These are phyloP conservation scores for Panthera tigris DNA, from an alignment of 2,113 vertebrate genomes.

Conservation along the genomic window DNA sequence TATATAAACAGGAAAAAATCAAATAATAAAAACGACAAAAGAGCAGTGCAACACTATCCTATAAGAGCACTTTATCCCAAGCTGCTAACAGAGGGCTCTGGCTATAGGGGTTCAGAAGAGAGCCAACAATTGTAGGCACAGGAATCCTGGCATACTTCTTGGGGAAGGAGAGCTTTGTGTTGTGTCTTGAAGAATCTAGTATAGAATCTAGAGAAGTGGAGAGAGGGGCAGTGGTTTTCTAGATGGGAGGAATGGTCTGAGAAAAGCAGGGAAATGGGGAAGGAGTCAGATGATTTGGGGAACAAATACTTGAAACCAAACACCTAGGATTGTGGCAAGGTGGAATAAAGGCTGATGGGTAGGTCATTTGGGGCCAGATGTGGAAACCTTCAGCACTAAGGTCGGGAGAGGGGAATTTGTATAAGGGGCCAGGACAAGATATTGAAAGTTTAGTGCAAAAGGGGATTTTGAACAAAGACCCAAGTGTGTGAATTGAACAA, in stretches of 20 bases:
- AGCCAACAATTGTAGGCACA: background rate
- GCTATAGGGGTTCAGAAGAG: background rate
- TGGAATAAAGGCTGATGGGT: background rate
- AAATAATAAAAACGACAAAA: conserved; percentile 31
- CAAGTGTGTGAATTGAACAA: background rate
- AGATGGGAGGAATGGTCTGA: background rate
- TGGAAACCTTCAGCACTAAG: background rate
- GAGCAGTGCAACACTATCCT: background rate
- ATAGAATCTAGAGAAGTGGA: background rate
- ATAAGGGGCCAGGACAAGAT: background rate
- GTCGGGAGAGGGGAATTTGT: background rate
- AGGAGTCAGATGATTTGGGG: background rate
- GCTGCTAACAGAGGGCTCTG: background rate
- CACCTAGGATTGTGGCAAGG: background rate
- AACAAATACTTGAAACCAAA: background rate
- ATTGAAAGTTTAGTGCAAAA: background rate
- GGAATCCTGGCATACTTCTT: background rate
- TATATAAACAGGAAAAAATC: conserved; percentile 21
- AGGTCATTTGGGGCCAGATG: background rate
- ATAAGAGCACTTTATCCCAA: background rate
- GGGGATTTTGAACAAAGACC: background rate
- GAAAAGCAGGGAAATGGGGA: background rate
- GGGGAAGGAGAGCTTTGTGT: background rate
- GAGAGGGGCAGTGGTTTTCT: background rate
- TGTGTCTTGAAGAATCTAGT: background rate